phyloP scores from a whole-genome alignment of 2,113 vertebrate species.

The Albula glossodonta region DNA sequence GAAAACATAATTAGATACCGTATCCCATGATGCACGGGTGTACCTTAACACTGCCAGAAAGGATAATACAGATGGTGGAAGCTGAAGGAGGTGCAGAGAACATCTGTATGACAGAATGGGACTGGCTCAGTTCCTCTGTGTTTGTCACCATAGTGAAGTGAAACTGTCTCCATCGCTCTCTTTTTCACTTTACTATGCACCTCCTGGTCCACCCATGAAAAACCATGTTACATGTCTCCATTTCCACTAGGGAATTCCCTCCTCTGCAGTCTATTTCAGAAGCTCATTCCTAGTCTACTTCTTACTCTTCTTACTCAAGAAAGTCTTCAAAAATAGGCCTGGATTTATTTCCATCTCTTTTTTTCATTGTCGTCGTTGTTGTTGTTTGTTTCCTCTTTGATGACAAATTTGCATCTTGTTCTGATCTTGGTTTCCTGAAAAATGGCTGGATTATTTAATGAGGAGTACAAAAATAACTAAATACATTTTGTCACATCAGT shows the following conservation, averaged over 20 bases:
- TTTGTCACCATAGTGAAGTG: too few relatives aligned
- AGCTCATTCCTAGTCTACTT: not conserved
- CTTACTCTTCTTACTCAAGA: not conserved
- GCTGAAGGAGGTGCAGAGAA: too few relatives aligned
- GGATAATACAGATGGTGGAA: too few relatives aligned
- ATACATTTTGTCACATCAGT: not conserved
- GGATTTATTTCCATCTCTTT: not conserved
- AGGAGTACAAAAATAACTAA: not conserved
- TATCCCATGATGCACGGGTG: too few relatives aligned
- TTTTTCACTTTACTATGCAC: too few relatives aligned
- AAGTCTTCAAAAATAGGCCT: not conserved
- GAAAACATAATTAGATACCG: too few relatives aligned
- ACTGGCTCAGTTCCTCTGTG: too few relatives aligned
- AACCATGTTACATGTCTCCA: not conserved
- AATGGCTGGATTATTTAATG: not conserved
- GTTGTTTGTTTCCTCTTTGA: not conserved
- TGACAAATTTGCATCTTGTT: not conserved
- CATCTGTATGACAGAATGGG: too few relatives aligned
- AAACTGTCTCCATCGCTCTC: too few relatives aligned
- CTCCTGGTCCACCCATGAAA: too few relatives aligned
- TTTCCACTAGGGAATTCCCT: not conserved
- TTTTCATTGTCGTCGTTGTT: not conserved
- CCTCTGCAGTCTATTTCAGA: not conserved
- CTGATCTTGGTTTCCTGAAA: not conserved
- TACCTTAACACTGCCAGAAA: too few relatives aligned